Percentiles rank a stretch among this genome's conserved stretches.
These are phyloP conservation scores for Drosophila pseudotakahashii DNA, from an alignment of 2,888 invertebrate genomes.

Conservation along the genomic window DNA sequence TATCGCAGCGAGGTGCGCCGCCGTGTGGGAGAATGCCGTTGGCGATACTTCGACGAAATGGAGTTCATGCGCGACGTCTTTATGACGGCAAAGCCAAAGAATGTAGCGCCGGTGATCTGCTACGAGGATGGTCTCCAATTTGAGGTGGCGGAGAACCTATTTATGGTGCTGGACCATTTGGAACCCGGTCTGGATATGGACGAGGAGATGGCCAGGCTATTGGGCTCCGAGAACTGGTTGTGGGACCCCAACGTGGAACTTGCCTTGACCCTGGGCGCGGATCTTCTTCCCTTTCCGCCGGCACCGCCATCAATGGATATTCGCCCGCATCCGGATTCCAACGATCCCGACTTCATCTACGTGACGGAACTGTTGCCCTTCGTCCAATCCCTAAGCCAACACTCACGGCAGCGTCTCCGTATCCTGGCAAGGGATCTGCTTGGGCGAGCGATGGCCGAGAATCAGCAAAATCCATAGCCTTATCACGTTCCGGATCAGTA, in stretches of 20 bases:
- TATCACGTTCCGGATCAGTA: too few species aligned
- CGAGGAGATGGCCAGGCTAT: neutral
- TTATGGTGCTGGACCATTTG: neutral
- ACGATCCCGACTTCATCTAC: neutral
- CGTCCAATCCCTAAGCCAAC: neutral
- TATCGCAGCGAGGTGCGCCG: neutral
- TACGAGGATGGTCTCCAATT: neutral
- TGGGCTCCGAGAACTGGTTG: neutral
- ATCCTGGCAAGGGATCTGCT: neutral
- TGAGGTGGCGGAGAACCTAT: neutral
- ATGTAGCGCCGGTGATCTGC: too few species aligned
- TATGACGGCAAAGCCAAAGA: neutral
- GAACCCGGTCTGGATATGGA: neutral
- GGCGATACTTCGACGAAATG: neutral
- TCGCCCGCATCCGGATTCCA: neutral
- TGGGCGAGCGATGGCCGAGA: neutral
- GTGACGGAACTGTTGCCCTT: neutral
- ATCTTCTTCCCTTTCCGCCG: neutral
- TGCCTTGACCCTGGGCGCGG: neutral
- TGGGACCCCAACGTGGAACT: neutral
- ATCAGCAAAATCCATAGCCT: neutral
- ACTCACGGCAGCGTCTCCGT: neutral
- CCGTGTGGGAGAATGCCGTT: neutral
- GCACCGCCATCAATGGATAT: neutral
- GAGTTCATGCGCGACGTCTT: slow-evolving; percentile 2